Percentiles rank a stretch among this genome's conserved stretches.
Conservation (phyloP, 2,888 invertebrate species). For the Ernsta delagoae region DNA sequence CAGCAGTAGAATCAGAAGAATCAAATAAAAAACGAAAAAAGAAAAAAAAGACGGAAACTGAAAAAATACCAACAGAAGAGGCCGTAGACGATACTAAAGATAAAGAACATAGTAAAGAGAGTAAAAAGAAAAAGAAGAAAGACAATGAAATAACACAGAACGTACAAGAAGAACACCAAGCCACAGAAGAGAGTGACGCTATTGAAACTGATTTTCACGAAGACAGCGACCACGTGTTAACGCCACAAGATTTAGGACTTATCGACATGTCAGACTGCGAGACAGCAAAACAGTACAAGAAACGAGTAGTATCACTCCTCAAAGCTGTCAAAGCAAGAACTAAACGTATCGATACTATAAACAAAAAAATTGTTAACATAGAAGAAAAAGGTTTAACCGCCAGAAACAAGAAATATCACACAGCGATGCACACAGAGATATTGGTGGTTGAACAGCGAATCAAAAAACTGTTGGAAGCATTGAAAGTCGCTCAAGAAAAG, state of each 20-base stretch:
- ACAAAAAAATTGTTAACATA: constrained; percentile 60
- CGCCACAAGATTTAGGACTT: constrained; percentile 59
- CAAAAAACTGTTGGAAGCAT: constrained; percentile 55
- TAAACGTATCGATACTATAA: constrained; percentile 53
- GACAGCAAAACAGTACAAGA: constrained; percentile 58
- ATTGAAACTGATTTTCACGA: constrained; percentile 68
- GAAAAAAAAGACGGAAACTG: constrained; percentile 34
- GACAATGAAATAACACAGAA: constrained; percentile 34
- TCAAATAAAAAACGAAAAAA: constrained; percentile 37
- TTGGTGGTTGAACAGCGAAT: constrained; percentile 56
- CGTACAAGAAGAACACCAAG: constrained; percentile 34
- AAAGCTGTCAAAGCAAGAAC: constrained; percentile 60
- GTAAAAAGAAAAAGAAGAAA: constrained; percentile 37
- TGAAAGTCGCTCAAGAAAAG: constrained; percentile 54
- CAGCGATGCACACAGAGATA: constrained; percentile 69
- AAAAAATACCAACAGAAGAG: constrained; percentile 38
- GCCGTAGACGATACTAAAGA: neutral
- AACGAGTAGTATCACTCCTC: constrained; percentile 55
- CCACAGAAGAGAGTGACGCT: constrained; percentile 64
- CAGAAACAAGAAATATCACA: constrained; percentile 66
- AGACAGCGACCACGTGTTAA: constrained; percentile 57
- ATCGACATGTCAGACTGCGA: constrained; percentile 65
- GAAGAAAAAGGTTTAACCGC: constrained; percentile 65
- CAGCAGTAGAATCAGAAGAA: constrained; percentile 33
- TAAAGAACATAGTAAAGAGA: constrained; percentile 34